Percentiles rank a stretch among this genome's conserved stretches.
Conservation (phyloP, 2,113 vertebrate genomes). For the Xyrauchen texanus region DNA sequence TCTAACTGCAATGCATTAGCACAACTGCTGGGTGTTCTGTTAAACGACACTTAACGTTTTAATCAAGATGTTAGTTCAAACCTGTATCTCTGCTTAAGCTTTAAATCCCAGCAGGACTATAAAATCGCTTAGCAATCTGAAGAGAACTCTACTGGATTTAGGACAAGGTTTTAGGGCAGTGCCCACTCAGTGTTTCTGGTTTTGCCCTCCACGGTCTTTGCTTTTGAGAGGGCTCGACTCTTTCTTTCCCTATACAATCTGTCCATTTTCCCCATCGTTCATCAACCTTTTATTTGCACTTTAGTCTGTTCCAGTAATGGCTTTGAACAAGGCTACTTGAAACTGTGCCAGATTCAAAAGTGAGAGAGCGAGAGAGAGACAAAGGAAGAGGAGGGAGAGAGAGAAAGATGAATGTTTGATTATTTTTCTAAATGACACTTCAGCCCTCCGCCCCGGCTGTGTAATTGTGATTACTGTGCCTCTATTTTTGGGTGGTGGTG, state of each 20-base stretch:
- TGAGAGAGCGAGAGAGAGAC: slow-evolving; percentile 13
- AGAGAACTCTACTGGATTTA: slow-evolving; percentile 2
- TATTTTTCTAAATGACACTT: slow-evolving; percentile 65
- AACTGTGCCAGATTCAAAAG: slow-evolving; percentile 46
- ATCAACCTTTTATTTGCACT: slow-evolving; percentile 59
- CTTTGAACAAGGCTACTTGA: slow-evolving; percentile 53
- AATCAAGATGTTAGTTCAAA: slow-evolving; percentile 52
- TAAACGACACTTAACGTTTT: slow-evolving; percentile 54
- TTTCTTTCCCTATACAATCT: slow-evolving; percentile 49
- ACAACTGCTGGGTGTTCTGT: slow-evolving; percentile 45
- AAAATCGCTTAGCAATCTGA: neutral
- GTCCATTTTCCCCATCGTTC: slow-evolving; percentile 53
- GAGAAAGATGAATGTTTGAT: slow-evolving; percentile 58
- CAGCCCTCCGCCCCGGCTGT: slow-evolving; percentile 56
- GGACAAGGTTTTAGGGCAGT: neutral
- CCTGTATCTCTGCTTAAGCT: slow-evolving; percentile 28
- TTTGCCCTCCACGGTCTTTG: neutral
- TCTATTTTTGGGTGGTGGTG: slow-evolving; percentile 59
- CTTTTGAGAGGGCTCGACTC: slow-evolving; percentile 46
- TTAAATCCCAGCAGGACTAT: slow-evolving; percentile 33
- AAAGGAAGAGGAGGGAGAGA: slow-evolving; percentile 33
- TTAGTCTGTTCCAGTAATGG: slow-evolving; percentile 54
- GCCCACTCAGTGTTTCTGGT: slow-evolving; percentile 25
- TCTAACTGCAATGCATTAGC: slow-evolving; percentile 54
- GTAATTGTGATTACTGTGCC: slow-evolving; percentile 63